Evolutionary conservation across 92 coral and sea anemone species (phyloP), one percentile per base, ranked within the genome.

Genomic region (Parazoanthus darwini): DNA sequence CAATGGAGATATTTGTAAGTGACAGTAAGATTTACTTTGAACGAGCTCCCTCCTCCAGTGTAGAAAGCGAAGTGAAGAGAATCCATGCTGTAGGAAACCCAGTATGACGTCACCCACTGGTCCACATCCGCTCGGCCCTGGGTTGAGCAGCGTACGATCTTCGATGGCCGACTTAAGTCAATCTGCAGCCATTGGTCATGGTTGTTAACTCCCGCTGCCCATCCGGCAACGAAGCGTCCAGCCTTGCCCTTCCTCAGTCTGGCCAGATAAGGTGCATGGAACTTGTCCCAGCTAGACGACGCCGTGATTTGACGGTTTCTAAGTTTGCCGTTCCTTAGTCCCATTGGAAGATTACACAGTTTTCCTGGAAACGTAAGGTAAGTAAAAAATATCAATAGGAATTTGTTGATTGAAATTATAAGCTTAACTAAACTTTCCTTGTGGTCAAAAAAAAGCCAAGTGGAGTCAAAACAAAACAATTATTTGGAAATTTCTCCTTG

Each of bases 51-150:
- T 20, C 87, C 67, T 71, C 79, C 87, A 6, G 65, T 84, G 33
- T 84, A 84, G 78, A 25, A 84, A n/a, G 79, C 42, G 68, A 84
- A 84, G 46, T 84, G 87, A 72, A 84, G 87, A 44, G 78, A 48
- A 84, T 84, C 87, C 8, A 71, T 51, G 46, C 87, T 84, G 67
- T 46, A 84, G 26, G 87, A 84, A 16, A 84, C 78, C 87, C 87
- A 84, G 39, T 71, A 84, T 71, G 87, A 84, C 67, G 87, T 84
- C 68, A 84, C 87, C 87, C 87, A 84, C 15, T 84, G 87, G 23
- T 84, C 87, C 0, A 71, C 79, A 48, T 84, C 87, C 16, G 77
- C 78, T 72, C 87, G 29, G 66, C 87, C 87, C 87, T 84, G 87
- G 65, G 87, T 84, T 44, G 87, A 71, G 66, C 77, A 44, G 26